Conservation (phyloP, 2,888 invertebrate genomes). For the Syritta pipiens region DNA sequence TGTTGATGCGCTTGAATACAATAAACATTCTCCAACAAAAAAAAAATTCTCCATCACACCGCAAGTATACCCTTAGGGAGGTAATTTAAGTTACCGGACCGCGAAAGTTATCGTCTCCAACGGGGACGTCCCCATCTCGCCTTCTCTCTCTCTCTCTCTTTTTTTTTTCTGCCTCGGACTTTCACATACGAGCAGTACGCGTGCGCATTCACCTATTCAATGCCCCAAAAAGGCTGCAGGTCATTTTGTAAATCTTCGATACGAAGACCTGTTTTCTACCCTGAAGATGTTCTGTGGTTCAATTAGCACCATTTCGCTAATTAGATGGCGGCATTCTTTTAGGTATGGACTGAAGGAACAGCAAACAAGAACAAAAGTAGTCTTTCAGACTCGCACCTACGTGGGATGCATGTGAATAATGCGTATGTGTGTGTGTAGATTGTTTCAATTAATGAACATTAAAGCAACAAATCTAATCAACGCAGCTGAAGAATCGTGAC, state of each 20-base stretch:
- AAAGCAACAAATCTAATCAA: too few species aligned
- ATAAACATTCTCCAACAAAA: conserved; percentile 26
- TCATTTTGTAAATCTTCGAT: conserved; percentile 15
- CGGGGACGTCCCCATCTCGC: too few species aligned
- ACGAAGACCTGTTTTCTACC: conserved; percentile 2
- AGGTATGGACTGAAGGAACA: neutral
- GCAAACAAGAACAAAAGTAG: neutral
- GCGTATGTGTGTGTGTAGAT: too few species aligned
- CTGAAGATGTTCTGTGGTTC: conserved; percentile 15
- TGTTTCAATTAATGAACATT: too few species aligned
- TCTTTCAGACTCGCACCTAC: too few species aligned
- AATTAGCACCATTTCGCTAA: conserved; percentile 60
- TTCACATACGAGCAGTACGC: conserved; percentile 10
- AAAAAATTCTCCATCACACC: conserved; percentile 39
- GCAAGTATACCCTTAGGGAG: conserved; percentile 34
- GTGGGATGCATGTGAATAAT: too few species aligned
- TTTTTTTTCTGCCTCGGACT: too few species aligned
- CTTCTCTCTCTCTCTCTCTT: too few species aligned
- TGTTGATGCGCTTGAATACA: neutral
- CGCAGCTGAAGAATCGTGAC: too few species aligned
- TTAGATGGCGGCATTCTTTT: conserved; percentile 49
- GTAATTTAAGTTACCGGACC: conserved; percentile 31
- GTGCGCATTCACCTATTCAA: conserved; percentile 1
- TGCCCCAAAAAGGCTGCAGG: conserved; percentile 27
- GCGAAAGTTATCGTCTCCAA: conserved; percentile 11